Conservation (phyloP, 2,113 vertebrate genomes). For the Gorilla gorilla region DNA sequence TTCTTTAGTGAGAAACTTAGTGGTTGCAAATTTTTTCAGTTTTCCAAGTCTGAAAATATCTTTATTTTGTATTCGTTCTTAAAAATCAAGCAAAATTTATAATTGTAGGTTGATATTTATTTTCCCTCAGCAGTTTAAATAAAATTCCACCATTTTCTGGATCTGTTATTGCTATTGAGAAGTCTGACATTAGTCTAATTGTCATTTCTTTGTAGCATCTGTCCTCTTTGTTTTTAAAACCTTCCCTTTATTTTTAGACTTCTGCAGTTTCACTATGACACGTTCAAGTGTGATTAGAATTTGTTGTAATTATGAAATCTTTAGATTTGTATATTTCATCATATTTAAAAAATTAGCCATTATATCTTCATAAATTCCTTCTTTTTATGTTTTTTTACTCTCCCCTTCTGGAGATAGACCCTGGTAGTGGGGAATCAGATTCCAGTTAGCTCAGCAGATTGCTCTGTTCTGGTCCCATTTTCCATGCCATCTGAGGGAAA, state of each 20-base stretch:
- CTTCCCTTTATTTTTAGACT: not conserved
- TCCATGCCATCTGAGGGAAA: not conserved
- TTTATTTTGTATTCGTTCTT: not conserved
- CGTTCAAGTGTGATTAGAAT: not conserved
- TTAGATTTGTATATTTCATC: not conserved
- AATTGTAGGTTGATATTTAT: not conserved
- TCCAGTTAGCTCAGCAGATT: not conserved
- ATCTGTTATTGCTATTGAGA: not conserved
- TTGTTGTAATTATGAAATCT: not conserved
- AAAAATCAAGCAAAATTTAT: constrained; percentile 4
- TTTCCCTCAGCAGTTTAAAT: not conserved
- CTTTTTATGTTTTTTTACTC: not conserved
- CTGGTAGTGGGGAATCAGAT: not conserved
- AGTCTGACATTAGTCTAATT: not conserved
- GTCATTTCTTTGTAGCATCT: not conserved
- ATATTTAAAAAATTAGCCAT: not conserved
- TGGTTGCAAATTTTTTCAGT: not conserved
- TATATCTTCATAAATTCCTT: not conserved
- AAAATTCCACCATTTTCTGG: not conserved
- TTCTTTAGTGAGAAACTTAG: not conserved
- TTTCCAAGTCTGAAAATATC: not conserved
- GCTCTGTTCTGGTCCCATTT: not conserved
- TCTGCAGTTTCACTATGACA: not conserved
- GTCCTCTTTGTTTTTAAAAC: not conserved
- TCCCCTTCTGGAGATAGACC: not conserved